phyloP scores from a whole-genome alignment of 23 tunicate species.

The Trididemnum nubilum region DNA sequence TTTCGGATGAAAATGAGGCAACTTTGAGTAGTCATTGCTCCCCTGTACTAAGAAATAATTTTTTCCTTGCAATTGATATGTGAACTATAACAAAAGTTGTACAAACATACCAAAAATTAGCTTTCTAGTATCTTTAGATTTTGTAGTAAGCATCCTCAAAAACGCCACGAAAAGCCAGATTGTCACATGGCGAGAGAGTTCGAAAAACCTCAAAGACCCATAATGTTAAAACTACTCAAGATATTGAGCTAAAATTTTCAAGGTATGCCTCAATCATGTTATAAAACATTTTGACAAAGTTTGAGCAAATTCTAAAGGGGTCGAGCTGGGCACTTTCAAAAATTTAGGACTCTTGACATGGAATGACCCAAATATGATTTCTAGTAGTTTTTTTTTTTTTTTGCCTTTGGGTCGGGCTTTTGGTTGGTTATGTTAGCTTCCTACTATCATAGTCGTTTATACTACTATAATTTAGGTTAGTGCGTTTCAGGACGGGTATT shows the following conservation, averaged over 20 bases:
- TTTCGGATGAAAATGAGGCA: too few species aligned
- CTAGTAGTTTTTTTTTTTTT: too few species aligned
- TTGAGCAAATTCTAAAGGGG: not conserved
- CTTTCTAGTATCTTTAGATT: not conserved
- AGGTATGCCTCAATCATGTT: not conserved
- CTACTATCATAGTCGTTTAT: too few species aligned
- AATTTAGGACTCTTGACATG: not conserved
- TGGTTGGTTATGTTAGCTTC: too few species aligned
- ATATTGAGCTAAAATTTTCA: not conserved
- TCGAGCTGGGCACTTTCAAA: not conserved
- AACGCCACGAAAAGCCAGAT: not conserved
- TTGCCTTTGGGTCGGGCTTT: too few species aligned
- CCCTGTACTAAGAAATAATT: too few species aligned
- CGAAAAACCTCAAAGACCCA: not conserved
- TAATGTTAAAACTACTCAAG: not conserved
- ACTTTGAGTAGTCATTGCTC: too few species aligned
- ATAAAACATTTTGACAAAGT: not conserved
- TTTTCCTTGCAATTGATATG: not conserved
- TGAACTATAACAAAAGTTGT: not conserved
- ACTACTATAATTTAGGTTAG: too few species aligned
- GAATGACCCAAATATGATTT: not conserved
- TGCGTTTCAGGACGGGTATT: too few species aligned
- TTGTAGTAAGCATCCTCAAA: not conserved
- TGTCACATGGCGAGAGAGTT: not conserved
- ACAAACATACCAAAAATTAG: not conserved